These are phyloP conservation scores for Ips typographus DNA, from an alignment of 1,140 invertebrate genomes.

Conservation along the genomic window DNA sequence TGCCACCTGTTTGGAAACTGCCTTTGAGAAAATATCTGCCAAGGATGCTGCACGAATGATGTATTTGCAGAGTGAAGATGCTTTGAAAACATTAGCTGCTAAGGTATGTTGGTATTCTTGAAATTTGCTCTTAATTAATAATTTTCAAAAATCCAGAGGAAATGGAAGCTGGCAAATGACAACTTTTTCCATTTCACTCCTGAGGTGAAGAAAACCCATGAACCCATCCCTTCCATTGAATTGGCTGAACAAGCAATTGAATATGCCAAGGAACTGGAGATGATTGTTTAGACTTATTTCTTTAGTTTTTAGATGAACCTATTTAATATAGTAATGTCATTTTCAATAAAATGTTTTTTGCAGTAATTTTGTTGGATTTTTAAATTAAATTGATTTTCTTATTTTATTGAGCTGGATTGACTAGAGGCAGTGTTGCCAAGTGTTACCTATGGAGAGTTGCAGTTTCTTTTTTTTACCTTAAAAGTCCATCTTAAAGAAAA, in stretches of 20 bases:
- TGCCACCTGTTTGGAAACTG: slow-evolving; percentile 93
- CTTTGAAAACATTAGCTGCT: slow-evolving; percentile 76
- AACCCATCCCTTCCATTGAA: slow-evolving; percentile 86
- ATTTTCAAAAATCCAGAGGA: slow-evolving; percentile 52
- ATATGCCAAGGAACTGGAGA: slow-evolving; percentile 97
- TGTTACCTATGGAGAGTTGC: too few species aligned
- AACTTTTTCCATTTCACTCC: slow-evolving; percentile 78
- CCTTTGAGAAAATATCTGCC: slow-evolving; percentile 87
- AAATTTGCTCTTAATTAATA: slow-evolving; percentile 9
- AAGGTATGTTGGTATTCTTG: slow-evolving; percentile 57
- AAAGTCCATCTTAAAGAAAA: too few species aligned
- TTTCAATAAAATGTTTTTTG: too few species aligned
- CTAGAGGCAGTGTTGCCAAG: too few species aligned
- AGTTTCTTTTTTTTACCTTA: too few species aligned
- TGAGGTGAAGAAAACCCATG: slow-evolving; percentile 70
- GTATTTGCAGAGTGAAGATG: slow-evolving; percentile 76
- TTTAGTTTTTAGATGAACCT: too few species aligned
- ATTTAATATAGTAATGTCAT: too few species aligned
- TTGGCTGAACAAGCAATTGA: slow-evolving; percentile 92
- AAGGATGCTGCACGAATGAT: slow-evolving; percentile 88
- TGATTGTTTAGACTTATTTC: slow-evolving; percentile 82
- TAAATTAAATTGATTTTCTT: too few species aligned
- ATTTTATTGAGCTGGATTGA: too few species aligned
- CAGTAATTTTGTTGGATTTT: too few species aligned
- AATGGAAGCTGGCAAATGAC: slow-evolving; percentile 78